A percentile compares a stretch with the other conserved stretches of the same genome.
Evolutionary conservation across 2,888 invertebrate species (phyloP).

Genomic region (Embidobia sp.): DNA sequence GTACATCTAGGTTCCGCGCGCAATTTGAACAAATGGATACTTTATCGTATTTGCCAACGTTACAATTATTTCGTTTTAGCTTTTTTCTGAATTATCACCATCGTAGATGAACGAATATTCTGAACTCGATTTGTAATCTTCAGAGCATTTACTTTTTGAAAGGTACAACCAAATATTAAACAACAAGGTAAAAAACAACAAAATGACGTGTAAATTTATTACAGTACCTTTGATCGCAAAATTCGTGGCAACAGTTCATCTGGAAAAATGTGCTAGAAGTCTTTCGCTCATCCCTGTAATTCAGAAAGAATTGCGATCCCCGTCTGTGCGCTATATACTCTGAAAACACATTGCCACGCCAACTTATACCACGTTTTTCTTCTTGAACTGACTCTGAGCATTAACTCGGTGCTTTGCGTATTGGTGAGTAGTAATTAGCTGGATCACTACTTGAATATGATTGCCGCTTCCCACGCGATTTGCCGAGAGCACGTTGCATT

Average conservation of each 20-base stretch:
- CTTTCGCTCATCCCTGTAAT: slow-evolving; percentile 5
- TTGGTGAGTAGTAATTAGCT: slow-evolving; percentile 68
- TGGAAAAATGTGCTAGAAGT: slow-evolving; percentile 19
- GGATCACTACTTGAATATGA: slow-evolving; percentile 66
- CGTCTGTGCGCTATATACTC: slow-evolving; percentile 10
- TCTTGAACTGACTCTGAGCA: slow-evolving; percentile 68
- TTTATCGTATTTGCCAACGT: slow-evolving; percentile 13
- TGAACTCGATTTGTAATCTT: too few relatives aligned
- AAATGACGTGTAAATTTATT: background rate
- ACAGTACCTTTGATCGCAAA: slow-evolving; percentile 20
- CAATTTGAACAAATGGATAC: slow-evolving; percentile 28
- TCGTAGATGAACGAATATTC: background rate
- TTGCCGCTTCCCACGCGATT: slow-evolving; percentile 69
- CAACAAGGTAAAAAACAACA: background rate
- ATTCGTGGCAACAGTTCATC: slow-evolving; percentile 1
- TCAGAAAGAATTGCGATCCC: slow-evolving; percentile 1
- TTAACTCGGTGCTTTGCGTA: slow-evolving; percentile 72
- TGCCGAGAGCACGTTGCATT: slow-evolving; percentile 58
- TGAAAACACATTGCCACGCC: slow-evolving; percentile 20
- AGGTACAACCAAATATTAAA: too few relatives aligned
- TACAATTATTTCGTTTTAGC: too few relatives aligned
- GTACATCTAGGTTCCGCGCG: slow-evolving; percentile 18
- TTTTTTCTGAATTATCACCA: slow-evolving; percentile 14
- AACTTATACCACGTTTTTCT: slow-evolving; percentile 56
- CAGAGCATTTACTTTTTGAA: too few relatives aligned